These are phyloP conservation scores for Trogon surrucura DNA, from an alignment of 2,113 vertebrate species.

Conservation along the genomic window DNA sequence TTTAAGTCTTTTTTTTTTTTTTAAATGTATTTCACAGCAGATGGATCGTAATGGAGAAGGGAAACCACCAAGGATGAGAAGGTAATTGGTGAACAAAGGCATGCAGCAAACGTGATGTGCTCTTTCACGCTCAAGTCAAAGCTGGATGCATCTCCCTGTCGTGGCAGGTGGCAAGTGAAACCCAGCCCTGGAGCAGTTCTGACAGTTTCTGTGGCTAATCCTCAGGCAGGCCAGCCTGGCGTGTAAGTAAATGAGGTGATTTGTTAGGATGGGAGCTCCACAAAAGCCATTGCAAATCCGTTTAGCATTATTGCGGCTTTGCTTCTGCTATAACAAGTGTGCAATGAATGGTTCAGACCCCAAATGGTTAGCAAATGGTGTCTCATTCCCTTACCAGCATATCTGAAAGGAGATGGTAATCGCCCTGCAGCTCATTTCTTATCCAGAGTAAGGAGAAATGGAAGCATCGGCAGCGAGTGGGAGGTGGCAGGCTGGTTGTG, in stretches of 20 bases:
- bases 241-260: constrained; percentile 62
- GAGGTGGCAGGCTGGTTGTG: background rate
- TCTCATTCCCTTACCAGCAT: background rate
- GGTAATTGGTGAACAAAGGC: constrained; percentile 48
- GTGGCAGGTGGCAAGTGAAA: constrained; percentile 63
- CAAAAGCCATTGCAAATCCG: constrained; percentile 12
- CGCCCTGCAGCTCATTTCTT: accelerated
- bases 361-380: background rate
- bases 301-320: background rate
- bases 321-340: background rate
- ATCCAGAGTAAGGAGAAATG: background rate
- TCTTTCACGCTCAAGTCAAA: background rate
- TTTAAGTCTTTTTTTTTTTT: background rate
- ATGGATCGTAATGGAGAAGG: background rate
- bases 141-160: constrained; percentile 37
- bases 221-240: constrained; percentile 37
- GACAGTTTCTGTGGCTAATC: constrained; percentile 76
- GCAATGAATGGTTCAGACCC: background rate
- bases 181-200: constrained; percentile 69
- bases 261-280: background rate
- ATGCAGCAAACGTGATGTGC: background rate
- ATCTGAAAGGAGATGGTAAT: background rate
- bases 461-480: accelerated
- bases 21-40: constrained; percentile 32
- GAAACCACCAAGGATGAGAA: constrained; percentile 42